Evolutionary conservation across 2,888 invertebrate species (phyloP).

Genomic region (Diploptera punctata): DNA sequence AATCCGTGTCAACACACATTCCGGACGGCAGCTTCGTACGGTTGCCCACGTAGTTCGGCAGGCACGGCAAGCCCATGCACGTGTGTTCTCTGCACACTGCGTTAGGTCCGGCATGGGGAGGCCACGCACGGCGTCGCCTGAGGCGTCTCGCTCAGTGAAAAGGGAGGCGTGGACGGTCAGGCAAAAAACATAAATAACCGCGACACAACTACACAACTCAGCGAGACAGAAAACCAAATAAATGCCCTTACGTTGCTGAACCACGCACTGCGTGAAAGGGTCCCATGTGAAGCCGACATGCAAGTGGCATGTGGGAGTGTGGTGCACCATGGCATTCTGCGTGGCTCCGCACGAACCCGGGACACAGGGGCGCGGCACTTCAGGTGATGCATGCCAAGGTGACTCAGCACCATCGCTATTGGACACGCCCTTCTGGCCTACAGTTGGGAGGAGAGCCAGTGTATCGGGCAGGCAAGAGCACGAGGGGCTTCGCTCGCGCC

Average conservation of each 20-base stretch:
- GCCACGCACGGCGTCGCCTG: conserved; percentile 47
- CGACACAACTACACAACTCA: neutral
- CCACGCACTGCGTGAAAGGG: conserved; percentile 56
- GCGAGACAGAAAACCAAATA: neutral
- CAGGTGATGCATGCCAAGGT: conserved; percentile 72
- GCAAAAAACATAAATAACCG: neutral
- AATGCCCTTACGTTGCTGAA: conserved; percentile 43
- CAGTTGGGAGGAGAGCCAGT: conserved; percentile 48
- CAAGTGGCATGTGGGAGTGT: conserved; percentile 78
- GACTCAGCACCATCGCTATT: conserved; percentile 74
- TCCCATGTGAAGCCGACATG: conserved; percentile 71
- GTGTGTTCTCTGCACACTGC: conserved; percentile 64
- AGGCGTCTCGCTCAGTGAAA: neutral
- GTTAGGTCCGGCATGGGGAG: conserved; percentile 67
- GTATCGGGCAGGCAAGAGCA: conserved; percentile 6
- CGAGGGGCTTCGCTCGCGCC: conserved; percentile 62
- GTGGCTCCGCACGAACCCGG: conserved; percentile 76
- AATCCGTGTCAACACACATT: conserved; percentile 64
- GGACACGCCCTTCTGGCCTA: conserved; percentile 59
- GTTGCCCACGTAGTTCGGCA: conserved; percentile 60
- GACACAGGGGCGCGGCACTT: conserved; percentile 75
- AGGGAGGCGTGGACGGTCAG: conserved; percentile 42
- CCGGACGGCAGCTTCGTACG: conserved; percentile 59
- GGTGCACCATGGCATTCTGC: conserved; percentile 74
- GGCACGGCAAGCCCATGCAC: conserved; percentile 65